Conservation (phyloP, 1,140 invertebrate species). For the Diuraphis noxia region DNA sequence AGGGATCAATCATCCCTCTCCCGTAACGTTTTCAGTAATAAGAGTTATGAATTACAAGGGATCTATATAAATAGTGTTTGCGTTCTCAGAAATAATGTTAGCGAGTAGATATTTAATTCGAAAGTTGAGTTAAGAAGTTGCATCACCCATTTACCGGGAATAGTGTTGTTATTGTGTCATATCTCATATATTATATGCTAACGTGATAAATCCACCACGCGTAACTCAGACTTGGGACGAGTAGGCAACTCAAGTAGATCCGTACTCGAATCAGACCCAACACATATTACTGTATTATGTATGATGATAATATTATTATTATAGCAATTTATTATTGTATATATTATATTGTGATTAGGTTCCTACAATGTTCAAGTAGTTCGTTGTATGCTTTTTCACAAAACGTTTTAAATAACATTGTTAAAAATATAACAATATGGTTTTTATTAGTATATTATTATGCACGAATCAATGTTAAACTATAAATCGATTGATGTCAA, state of each 20-base stretch:
- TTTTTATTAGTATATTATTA: too few species aligned
- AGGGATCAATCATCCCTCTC: not conserved
- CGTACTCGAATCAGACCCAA: too few species aligned
- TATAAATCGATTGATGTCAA: too few species aligned
- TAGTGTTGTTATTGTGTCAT: not conserved
- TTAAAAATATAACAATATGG: not conserved
- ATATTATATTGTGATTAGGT: too few species aligned
- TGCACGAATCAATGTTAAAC: not conserved
- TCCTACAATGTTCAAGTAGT: not conserved
- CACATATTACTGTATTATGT: not conserved
- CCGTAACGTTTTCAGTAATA: not conserved
- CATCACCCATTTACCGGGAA: not conserved
- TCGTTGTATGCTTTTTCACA: not conserved
- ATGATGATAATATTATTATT: not conserved
- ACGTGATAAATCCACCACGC: not conserved
- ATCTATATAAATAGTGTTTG: not conserved
- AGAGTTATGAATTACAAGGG: not conserved
- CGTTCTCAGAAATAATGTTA: not conserved
- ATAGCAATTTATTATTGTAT: not conserved
- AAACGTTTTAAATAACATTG: not conserved
- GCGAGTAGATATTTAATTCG: not conserved
- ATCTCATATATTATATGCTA: not conserved
- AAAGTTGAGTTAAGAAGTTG: not conserved
- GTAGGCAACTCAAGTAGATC: not conserved
- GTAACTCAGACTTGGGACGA: not conserved